Percentiles rank a stretch among this genome's conserved stretches.
phyloP scores from a whole-genome alignment of 2,113 vertebrate genomes.

The Notechis scutatus region DNA sequence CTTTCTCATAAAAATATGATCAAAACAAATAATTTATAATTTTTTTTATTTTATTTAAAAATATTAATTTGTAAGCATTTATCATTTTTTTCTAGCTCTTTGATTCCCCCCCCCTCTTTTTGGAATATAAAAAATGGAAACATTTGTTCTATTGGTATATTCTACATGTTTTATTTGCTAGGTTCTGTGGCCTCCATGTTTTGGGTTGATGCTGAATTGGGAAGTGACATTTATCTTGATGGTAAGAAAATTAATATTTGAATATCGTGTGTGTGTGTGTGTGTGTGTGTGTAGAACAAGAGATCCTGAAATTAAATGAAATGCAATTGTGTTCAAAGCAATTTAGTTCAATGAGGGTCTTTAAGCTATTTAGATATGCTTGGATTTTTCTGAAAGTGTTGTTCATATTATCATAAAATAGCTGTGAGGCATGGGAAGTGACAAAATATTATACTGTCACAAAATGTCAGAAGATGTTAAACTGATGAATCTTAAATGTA shows the following conservation, averaged over 20 bases:
- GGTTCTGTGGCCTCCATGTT: constrained; percentile 97
- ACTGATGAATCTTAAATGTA: background rate
- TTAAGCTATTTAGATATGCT: background rate
- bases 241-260: constrained; percentile 73
- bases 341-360: background rate
- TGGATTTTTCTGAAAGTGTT: background rate
- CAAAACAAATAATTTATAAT: background rate
- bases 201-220: constrained; percentile 96
- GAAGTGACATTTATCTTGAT: constrained; percentile 95
- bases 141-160: background rate
- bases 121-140: background rate
- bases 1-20: background rate
- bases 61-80: background rate
- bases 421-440: background rate
- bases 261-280: too few relatives aligned
- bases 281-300: too few relatives aligned
- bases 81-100: background rate
- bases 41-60: background rate
- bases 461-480: background rate
- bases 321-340: background rate
- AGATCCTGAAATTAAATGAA: background rate
- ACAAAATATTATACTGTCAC: background rate
- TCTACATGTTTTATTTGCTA: constrained; percentile 47
- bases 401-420: background rate
- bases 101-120: background rate